Percentiles rank a stretch among this genome's conserved stretches.
Conservation (phyloP, 2,797 vertebrate genomes). For the Molossus alvarezi region DNA sequence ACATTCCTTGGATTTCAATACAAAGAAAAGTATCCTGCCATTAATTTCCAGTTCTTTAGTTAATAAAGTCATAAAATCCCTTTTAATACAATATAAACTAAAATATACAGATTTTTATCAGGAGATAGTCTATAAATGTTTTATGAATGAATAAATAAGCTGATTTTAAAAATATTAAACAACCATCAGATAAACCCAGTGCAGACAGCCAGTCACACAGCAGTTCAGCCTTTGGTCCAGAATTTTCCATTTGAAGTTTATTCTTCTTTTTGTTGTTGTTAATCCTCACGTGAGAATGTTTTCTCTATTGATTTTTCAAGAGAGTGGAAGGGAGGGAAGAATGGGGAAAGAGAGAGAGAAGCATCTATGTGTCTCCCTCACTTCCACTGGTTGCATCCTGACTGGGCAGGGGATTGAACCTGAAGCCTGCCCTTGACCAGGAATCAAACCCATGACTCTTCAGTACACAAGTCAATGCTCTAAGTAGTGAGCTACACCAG, state of each 20-base stretch:
- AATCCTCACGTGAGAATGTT: too few relatives aligned
- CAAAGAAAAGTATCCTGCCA: not conserved
- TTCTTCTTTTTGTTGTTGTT: not conserved
- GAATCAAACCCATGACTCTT: too few relatives aligned
- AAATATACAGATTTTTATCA: slow-evolving; percentile 57
- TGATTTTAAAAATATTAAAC: slow-evolving; percentile 52
- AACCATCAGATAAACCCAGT: not conserved
- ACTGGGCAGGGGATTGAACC: too few relatives aligned
- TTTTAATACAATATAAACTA: slow-evolving; percentile 44
- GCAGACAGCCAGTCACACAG: not conserved
- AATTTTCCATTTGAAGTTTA: not conserved
- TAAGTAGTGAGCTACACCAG: too few relatives aligned
- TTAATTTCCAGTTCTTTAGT: not conserved
- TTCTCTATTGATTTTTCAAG: too few relatives aligned
- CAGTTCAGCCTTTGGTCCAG: not conserved
- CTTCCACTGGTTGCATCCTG: too few relatives aligned
- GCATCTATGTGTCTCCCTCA: too few relatives aligned
- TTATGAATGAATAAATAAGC: slow-evolving; percentile 49
- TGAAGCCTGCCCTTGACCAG: too few relatives aligned
- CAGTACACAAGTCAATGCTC: too few relatives aligned
- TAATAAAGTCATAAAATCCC: slow-evolving; percentile 32
- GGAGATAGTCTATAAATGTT: not conserved
- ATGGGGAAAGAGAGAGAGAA: too few relatives aligned
- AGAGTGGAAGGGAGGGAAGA: too few relatives aligned
- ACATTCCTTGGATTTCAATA: slow-evolving; percentile 23